Evolutionary conservation across 2,797 vertebrate species (phyloP).

Genomic region (Sebastes minor): DNA sequence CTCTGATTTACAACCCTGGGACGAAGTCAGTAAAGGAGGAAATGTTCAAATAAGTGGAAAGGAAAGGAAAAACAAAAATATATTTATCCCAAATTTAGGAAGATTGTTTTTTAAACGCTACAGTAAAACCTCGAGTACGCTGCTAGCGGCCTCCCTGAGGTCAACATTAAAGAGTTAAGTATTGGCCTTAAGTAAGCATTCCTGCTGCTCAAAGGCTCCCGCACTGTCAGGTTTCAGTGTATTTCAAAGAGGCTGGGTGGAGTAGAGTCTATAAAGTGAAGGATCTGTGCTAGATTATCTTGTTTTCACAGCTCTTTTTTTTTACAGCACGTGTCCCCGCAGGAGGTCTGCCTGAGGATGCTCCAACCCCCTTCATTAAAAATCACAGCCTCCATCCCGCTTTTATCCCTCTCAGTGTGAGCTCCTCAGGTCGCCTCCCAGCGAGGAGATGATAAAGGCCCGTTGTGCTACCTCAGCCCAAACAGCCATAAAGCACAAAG

Average conservation of each 20-base stretch:
- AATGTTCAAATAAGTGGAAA: neutral
- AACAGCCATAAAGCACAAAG: neutral
- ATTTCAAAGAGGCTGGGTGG: slow-evolving; percentile 22
- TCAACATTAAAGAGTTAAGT: slow-evolving; percentile 3
- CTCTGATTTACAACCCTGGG: neutral
- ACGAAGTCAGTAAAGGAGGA: neutral
- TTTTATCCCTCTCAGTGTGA: slow-evolving; percentile 23
- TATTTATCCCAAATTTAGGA: neutral
- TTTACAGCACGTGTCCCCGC: slow-evolving; percentile 4
- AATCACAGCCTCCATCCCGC: slow-evolving; percentile 7
- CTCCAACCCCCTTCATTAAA: slow-evolving; percentile 42
- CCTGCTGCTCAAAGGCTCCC: slow-evolving; percentile 5
- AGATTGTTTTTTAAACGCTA: neutral
- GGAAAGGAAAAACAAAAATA: neutral
- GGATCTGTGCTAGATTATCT: slow-evolving; percentile 44
- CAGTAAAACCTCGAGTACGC: neutral
- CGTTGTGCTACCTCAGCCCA: neutral
- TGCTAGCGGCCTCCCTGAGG: neutral
- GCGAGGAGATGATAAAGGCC: neutral
- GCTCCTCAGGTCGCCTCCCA: slow-evolving; percentile 11
- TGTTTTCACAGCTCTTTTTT: slow-evolving; percentile 39
- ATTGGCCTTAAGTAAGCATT: slow-evolving; percentile 6
- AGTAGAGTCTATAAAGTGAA: slow-evolving; percentile 12
- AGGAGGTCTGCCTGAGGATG: slow-evolving; percentile 42
- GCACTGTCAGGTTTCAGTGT: neutral